phyloP scores from a whole-genome alignment of 1,140 invertebrate species.

The Eueides isabella region DNA sequence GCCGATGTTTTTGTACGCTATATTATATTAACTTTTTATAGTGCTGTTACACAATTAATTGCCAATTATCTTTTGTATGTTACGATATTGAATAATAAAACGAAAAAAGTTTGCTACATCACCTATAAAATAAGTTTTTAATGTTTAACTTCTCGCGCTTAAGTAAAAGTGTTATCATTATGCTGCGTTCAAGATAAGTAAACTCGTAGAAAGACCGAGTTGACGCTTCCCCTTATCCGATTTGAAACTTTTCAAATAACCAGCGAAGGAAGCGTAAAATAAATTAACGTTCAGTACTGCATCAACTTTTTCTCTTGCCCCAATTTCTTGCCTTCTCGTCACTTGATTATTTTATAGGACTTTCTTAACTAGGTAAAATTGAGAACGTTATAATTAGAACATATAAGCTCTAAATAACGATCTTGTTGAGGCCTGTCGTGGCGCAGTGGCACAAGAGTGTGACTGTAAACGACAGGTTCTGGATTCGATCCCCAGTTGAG shows the following conservation, averaged over 20 bases:
- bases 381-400: constrained; percentile 3
- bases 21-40: too few species aligned
- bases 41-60: too few species aligned
- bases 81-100: too few species aligned
- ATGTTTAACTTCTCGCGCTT: not conserved
- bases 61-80: too few species aligned
- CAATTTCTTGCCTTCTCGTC: constrained; percentile 13
- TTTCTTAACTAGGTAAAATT: constrained; percentile 10
- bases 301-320: constrained; percentile 18
- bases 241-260: constrained; percentile 34
- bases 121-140: not conserved
- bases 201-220: constrained; percentile 16
- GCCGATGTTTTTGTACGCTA: too few species aligned
- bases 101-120: too few species aligned
- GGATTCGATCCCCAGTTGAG: too few species aligned
- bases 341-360: constrained; percentile 14
- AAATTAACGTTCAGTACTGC: constrained; percentile 26
- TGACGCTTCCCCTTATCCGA: constrained; percentile 26
- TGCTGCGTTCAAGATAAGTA: constrained; percentile 11
- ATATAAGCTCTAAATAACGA: not conserved
- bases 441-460: too few species aligned
- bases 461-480: too few species aligned
- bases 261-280: constrained; percentile 22
- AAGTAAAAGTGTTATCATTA: constrained; percentile 14
- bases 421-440: too few species aligned